phyloP scores from a whole-genome alignment of 1,140 invertebrate genomes.

The Trachymyrmex septentrionalis region DNA sequence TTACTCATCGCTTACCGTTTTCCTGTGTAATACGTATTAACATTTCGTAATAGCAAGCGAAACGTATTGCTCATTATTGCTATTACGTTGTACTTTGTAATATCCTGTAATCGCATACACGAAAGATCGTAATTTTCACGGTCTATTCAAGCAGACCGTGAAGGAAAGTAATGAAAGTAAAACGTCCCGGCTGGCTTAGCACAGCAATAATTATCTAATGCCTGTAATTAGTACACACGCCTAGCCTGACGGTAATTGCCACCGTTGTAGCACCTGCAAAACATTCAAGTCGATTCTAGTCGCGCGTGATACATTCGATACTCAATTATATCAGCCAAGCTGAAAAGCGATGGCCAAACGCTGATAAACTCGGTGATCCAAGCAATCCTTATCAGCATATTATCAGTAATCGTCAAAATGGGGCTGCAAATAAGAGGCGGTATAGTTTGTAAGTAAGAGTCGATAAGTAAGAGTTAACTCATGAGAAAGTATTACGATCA shows the following conservation, averaged over 20 bases:
- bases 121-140: slow-evolving; percentile 47
- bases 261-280: slow-evolving; percentile 30
- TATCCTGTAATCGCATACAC: slow-evolving; percentile 8
- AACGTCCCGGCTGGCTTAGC: slow-evolving; percentile 34
- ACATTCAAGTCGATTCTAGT: not conserved
- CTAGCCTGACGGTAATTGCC: slow-evolving; percentile 15
- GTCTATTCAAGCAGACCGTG: slow-evolving; percentile 11
- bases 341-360: slow-evolving; percentile 26
- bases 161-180: slow-evolving; percentile 60
- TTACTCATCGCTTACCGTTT: not conserved
- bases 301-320: not conserved
- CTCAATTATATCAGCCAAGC: slow-evolving; percentile 2
- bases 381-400: slow-evolving; percentile 26
- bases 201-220: slow-evolving; percentile 48
- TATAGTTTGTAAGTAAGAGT: slow-evolving; percentile 13
- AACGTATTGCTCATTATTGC: slow-evolving; percentile 15
- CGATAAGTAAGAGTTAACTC: not conserved
- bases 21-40: not conserved
- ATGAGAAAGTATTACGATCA: slow-evolving; percentile 2
- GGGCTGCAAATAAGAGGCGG: slow-evolving; percentile 43
- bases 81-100: slow-evolving; percentile 25
- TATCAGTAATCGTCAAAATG: slow-evolving; percentile 44
- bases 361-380: slow-evolving; percentile 43
- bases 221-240: slow-evolving; percentile 46
- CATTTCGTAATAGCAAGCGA: slow-evolving; percentile 19